Base-by-base conservation (phyloP, 2,888 invertebrate genomes). In the Cataglyphis livida region DNA sequence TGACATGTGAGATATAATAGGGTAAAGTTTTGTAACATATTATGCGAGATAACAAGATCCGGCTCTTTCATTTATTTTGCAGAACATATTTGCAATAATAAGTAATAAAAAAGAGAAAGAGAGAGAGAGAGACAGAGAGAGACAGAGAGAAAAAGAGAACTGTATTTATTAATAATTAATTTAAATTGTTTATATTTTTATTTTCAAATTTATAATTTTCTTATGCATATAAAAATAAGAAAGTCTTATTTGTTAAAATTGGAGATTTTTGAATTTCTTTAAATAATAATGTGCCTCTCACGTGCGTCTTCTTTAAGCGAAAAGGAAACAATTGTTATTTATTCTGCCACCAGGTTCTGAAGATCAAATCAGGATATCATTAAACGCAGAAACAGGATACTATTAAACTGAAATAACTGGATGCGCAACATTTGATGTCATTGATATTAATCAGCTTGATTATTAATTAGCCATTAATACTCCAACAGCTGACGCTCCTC, bases 391-490 rank as follows among this genome's bases (percentile, higher is more conserved):
- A 59, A 44, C 71, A 57, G 59, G 44, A 5, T 78, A 61, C 71
- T 71, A 78, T 78, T 59, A 61, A 57, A 48, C 35, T 35, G 70
- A 44, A 71, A 78, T 70, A 78, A 70, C 32, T n/a, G 71, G 71
- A 71, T 78, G 59, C 78, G 38, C 32, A 32, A 44, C 57, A 57
- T 44, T 70, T 59, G 57, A 59, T 71, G 71, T 70, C 78, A 61
- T 71, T 78, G 71, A 59, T 78, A 78, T 78, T 78, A 78, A 78
- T 78, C 71, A 61, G 78, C 71, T 57, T n/a, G 66, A 66, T 78
- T 78, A 78, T 78, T 78, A 78, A 78, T 78, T 71, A 78, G 71
- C 44, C 78, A 68, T 70, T 78, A 78, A 78, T 78, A 78, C 70
- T 78, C 70, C 78, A 78, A 21, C 59, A 21, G 41, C 41, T 41